phyloP scores from a whole-genome alignment of 92 coral and sea anemone genomes.

The Phenganax subtilis region DNA sequence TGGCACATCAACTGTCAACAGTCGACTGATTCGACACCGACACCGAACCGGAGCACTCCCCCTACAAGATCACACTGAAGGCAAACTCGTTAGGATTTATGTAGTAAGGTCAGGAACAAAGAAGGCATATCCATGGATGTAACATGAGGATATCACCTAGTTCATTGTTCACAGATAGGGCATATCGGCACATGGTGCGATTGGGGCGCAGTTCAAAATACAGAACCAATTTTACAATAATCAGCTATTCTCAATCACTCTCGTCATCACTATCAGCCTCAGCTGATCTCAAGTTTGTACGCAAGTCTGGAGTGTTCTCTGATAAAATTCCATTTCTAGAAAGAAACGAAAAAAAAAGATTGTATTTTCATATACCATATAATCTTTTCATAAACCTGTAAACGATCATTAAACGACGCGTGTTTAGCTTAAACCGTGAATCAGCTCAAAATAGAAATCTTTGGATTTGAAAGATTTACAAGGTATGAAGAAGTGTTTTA shows the following conservation, averaged over 20 bases:
- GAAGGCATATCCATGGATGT: background rate
- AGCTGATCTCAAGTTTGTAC: slow-evolving; percentile 30
- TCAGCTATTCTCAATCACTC: slow-evolving; percentile 42
- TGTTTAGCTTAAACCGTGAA: too few species aligned
- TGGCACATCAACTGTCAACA: too few species aligned
- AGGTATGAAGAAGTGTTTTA: too few species aligned
- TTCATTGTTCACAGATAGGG: slow-evolving; percentile 44
- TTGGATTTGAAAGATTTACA: too few species aligned
- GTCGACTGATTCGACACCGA: too few species aligned
- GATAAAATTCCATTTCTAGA: slow-evolving; percentile 68
- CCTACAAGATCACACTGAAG: too few species aligned
- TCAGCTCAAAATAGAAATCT: too few species aligned
- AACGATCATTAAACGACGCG: background rate
- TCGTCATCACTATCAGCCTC: slow-evolving; percentile 38
- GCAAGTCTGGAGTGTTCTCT: slow-evolving; percentile 53
- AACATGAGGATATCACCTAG: background rate
- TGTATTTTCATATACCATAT: background rate
- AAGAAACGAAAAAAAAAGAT: background rate
- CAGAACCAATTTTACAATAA: too few species aligned
- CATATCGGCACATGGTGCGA: slow-evolving; percentile 43
- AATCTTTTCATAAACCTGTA: background rate
- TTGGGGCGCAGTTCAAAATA: background rate
- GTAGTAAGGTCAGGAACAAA: background rate
- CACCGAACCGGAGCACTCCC: too few species aligned
- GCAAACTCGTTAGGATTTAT: too few species aligned